Evolutionary conservation across 2,113 vertebrate genomes (phyloP).

Genomic region (Catagonus wagneri): DNA sequence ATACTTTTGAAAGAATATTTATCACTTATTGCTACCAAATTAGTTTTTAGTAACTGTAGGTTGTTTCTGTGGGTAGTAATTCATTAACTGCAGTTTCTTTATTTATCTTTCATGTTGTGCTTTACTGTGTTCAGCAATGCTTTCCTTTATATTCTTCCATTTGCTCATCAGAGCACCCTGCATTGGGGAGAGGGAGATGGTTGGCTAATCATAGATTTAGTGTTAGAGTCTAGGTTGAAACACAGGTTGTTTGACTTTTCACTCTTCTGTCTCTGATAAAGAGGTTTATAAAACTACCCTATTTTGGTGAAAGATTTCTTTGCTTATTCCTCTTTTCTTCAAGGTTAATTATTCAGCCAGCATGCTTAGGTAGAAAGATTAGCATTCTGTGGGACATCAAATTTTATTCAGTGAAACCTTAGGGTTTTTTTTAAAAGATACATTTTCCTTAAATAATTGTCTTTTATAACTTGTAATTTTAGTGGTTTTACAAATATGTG

Average conservation of each 20-base stretch:
- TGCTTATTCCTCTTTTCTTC: not conserved
- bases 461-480: slow-evolving; percentile 42
- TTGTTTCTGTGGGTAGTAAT: not conserved
- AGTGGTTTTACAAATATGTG: not conserved
- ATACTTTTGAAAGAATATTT: not conserved
- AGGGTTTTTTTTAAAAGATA: not conserved
- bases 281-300: not conserved
- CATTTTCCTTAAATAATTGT: not conserved
- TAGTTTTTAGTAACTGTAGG: not conserved
- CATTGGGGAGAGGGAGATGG: not conserved
- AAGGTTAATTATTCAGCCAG: not conserved
- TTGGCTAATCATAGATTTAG: not conserved
- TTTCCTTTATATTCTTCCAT: not conserved
- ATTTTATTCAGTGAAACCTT: slow-evolving; percentile 39
- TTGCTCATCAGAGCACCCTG: not conserved
- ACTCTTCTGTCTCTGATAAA: not conserved
- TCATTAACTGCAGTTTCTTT: not conserved
- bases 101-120: not conserved
- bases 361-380: not conserved
- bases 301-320: not conserved
- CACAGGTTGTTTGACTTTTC: not conserved
- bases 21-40: not conserved
- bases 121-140: not conserved
- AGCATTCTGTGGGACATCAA: not conserved
- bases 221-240: not conserved